phyloP scores from a whole-genome alignment of 2,888 invertebrate genomes.

The Galeruca laticollis region DNA sequence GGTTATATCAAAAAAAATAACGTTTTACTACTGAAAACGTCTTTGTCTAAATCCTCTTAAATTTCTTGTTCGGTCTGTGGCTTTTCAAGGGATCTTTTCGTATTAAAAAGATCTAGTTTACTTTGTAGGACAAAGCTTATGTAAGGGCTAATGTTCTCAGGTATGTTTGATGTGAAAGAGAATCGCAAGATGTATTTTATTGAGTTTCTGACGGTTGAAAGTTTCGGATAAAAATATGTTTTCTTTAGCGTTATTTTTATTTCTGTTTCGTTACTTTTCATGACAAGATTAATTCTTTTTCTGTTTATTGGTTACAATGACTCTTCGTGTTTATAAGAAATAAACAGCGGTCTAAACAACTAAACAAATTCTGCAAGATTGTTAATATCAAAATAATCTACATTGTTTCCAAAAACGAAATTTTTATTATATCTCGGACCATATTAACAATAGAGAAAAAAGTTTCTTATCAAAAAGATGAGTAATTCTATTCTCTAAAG shows the following conservation, averaged over 20 bases:
- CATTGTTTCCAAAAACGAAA: too few species aligned
- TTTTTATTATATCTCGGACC: too few species aligned
- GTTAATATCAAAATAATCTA: too few species aligned
- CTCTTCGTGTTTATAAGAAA: background rate
- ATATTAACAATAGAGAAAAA: too few species aligned
- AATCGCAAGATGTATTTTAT: background rate
- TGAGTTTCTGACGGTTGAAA: background rate
- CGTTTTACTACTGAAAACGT: background rate
- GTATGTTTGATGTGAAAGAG: background rate
- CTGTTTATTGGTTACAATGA: background rate
- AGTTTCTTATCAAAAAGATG: too few species aligned
- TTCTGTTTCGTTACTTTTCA: background rate
- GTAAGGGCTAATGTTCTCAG: background rate
- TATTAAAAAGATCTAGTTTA: slow-evolving; percentile 21
- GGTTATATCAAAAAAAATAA: too few species aligned
- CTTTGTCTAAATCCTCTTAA: slow-evolving; percentile 6
- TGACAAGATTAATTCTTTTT: background rate
- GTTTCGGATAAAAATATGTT: background rate
- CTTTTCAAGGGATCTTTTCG: slow-evolving; percentile 13
- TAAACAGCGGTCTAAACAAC: too few species aligned
- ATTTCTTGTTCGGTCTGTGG: slow-evolving; percentile 5
- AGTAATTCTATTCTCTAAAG: too few species aligned
- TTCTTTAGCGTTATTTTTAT: too few species aligned
- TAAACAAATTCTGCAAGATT: too few species aligned
- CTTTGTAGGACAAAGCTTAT: slow-evolving; percentile 9